Conservation (phyloP, 2,797 vertebrate genomes). For the Hipposideros larvatus region DNA sequence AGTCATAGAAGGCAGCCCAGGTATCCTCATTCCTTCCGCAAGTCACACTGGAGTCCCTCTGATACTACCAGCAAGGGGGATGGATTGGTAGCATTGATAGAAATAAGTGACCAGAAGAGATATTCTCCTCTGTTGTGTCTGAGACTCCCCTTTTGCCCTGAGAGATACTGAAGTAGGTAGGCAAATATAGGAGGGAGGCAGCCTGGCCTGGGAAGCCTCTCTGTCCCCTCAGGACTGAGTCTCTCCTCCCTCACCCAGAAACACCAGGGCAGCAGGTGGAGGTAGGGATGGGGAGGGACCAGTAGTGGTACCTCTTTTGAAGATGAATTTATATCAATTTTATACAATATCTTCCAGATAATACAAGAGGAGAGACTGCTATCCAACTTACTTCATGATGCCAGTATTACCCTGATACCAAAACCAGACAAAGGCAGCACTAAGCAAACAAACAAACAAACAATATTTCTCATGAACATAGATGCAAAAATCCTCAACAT, state of each 20-base stretch:
- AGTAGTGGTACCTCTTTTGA: background rate
- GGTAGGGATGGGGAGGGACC: background rate
- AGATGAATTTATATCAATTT: slow-evolving; percentile 2
- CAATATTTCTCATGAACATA: background rate
- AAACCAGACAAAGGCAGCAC: slow-evolving; percentile 13
- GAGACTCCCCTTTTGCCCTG: background rate
- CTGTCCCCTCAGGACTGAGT: background rate
- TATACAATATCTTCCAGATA: background rate
- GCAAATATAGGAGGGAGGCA: background rate
- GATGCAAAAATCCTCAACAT: background rate
- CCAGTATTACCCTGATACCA: background rate
- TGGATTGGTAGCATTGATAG: background rate
- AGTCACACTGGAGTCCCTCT: background rate
- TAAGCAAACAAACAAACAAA: background rate
- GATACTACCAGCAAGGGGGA: background rate
- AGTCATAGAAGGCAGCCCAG: background rate
- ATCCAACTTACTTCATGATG: background rate
- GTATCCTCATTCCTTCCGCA: background rate
- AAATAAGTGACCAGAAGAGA: background rate
- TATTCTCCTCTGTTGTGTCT: background rate
- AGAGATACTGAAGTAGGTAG: background rate
- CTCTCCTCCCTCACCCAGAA: background rate
- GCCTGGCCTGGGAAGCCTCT: background rate
- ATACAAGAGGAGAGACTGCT: background rate
- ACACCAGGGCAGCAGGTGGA: background rate